These are phyloP conservation scores for Plemyria rubiginata DNA, from an alignment of 2,888 invertebrate genomes.

Conservation along the genomic window DNA sequence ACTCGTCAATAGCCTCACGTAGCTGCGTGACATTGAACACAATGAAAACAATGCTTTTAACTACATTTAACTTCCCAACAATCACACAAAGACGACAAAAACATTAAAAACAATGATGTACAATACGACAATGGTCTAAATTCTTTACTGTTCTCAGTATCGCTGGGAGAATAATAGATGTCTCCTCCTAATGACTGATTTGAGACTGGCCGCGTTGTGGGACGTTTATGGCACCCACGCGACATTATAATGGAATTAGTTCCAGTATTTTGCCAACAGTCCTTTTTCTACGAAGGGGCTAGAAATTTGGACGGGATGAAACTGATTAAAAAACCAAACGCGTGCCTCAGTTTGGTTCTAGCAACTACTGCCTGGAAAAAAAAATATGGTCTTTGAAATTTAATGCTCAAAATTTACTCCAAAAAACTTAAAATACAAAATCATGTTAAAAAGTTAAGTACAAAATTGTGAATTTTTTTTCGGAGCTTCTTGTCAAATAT, in stretches of 20 bases:
- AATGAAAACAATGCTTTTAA: conserved; percentile 72
- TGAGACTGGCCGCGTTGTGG: conserved; percentile 76
- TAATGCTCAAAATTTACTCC: background rate
- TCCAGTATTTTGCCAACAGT: conserved; percentile 81
- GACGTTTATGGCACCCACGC: conserved; percentile 81
- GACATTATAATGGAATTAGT: conserved; percentile 81
- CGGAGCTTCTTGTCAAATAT: too few relatives aligned
- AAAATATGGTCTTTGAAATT: conserved; percentile 22
- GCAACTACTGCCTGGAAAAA: conserved; percentile 44
- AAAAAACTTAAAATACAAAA: conserved; percentile 1
- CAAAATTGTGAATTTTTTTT: too few relatives aligned
- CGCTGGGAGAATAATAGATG: conserved; percentile 63
- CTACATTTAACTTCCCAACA: conserved; percentile 83
- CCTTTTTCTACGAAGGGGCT: conserved; percentile 70
- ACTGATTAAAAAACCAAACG: conserved; percentile 68
- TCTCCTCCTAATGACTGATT: conserved; percentile 70
- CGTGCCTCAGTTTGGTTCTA: conserved; percentile 64
- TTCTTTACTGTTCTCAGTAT: conserved; percentile 71
- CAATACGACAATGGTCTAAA: conserved; percentile 61
- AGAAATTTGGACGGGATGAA: conserved; percentile 63
- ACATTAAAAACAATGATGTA: conserved; percentile 70
- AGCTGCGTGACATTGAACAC: conserved; percentile 72
- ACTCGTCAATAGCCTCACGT: conserved; percentile 59
- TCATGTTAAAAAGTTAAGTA: background rate
- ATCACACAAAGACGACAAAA: conserved; percentile 72